Percentiles rank a stretch among this genome's conserved stretches.
Evolutionary conservation across 2,797 vertebrate species (phyloP).

Genomic region (Sebastes taczanowskii): DNA sequence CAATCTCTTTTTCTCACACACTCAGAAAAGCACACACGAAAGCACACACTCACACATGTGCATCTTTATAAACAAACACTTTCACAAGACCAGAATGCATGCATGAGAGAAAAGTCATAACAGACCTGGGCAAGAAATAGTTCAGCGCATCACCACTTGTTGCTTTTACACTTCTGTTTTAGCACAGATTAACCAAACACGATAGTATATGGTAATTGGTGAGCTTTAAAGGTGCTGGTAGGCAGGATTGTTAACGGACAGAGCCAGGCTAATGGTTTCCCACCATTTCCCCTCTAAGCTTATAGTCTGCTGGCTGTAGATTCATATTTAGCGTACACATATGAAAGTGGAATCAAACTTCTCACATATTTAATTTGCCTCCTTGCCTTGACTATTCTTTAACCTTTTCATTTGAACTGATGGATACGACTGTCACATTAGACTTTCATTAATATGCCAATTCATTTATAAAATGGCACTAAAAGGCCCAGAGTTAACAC

Average conservation of each 20-base stretch:
- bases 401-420: no score
- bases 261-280: neutral
- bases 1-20: conserved; percentile 31
- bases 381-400: no score
- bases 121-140: neutral
- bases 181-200: neutral
- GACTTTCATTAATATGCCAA: neutral
- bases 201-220: neutral
- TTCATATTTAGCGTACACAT: no score
- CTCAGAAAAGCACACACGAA: neutral
- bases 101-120: conserved; percentile 13
- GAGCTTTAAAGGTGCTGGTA: neutral
- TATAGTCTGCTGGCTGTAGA: neutral
- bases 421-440: neutral
- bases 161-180: neutral
- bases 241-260: neutral
- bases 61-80: conserved; percentile 28
- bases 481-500: neutral
- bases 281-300: neutral
- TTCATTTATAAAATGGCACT: neutral
- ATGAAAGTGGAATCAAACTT: neutral
- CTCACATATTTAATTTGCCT: neutral
- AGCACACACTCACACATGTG: conserved; percentile 1
- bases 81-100: neutral
- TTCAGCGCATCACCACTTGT: neutral